These are phyloP conservation scores for Syndactyla subalaris DNA, from an alignment of 2,797 vertebrate species.

Conservation along the genomic window DNA sequence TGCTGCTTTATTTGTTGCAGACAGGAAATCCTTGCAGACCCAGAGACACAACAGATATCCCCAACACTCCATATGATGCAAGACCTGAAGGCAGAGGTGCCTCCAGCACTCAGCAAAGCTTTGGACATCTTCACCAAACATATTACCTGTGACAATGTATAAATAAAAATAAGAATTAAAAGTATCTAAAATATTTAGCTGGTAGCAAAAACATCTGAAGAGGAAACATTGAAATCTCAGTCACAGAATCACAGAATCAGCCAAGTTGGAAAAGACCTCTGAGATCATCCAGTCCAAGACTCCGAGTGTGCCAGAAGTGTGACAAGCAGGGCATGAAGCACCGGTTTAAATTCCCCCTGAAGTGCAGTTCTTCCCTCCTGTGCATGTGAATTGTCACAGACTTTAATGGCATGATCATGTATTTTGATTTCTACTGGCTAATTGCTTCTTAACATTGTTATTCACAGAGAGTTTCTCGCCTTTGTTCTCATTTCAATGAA, in stretches of 20 bases:
- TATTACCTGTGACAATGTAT: background rate
- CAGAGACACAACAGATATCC: background rate
- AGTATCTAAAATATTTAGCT: background rate
- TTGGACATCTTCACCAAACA: background rate
- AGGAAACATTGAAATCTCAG: background rate
- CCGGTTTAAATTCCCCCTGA: background rate
- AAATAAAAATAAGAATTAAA: too few species aligned
- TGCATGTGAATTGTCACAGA: background rate
- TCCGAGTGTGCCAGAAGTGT: fast-evolving
- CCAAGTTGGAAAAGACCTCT: background rate
- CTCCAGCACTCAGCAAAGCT: background rate
- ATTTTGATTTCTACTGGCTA: slow-evolving; percentile 44
- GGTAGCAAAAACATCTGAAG: background rate
- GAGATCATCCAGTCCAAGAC: background rate
- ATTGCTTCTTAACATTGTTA: slow-evolving; percentile 61
- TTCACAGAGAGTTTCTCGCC: slow-evolving; percentile 24
- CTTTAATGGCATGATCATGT: background rate
- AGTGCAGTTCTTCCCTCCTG: background rate
- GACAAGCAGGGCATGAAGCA: background rate
- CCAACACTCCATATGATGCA: background rate
- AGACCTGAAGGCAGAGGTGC: background rate
- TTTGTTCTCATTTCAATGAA: slow-evolving; percentile 58
- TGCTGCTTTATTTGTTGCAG: background rate
- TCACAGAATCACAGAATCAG: background rate
- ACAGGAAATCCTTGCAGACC: background rate